phyloP scores from a whole-genome alignment of 2,113 vertebrate genomes.

The Syrrhaptes paradoxus region DNA sequence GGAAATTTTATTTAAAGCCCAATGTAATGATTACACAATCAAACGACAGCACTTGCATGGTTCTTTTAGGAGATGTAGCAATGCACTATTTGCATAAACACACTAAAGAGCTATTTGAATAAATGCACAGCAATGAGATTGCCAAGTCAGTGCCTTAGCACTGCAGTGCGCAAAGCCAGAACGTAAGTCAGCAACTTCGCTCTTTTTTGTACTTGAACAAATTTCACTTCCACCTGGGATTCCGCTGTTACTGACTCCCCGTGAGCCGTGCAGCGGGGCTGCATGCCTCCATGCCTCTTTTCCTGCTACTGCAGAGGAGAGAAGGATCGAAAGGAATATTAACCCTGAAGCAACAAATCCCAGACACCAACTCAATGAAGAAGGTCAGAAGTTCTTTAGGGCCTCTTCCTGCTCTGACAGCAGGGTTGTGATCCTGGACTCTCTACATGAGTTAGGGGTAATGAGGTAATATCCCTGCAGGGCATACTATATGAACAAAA shows the following conservation, averaged over 20 bases:
- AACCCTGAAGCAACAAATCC: neutral
- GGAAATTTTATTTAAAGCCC: neutral
- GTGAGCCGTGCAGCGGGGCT: neutral
- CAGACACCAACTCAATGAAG: rapidly evolving
- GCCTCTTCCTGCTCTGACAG: neutral
- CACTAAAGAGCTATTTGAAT: neutral
- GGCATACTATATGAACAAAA: neutral
- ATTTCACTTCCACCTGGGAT: neutral
- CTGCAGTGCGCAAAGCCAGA: conserved; percentile 29
- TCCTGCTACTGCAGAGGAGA: neutral
- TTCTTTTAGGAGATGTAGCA: neutral
- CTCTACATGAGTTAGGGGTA: rapidly evolving
- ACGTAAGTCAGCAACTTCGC: conserved; percentile 39
- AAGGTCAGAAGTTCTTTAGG: neutral
- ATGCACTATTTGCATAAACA: conserved; percentile 41
- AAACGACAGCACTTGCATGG: neutral
- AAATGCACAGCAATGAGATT: neutral
- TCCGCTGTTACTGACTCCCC: rapidly evolving
- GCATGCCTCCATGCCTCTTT: neutral
- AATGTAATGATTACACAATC: neutral
- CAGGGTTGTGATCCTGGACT: neutral
- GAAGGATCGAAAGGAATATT: neutral
- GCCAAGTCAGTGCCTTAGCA: conserved; percentile 6
- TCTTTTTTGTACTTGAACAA: neutral
- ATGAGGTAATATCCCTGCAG: neutral